These are phyloP conservation scores for Tympanoctomys barrerae DNA, from an alignment of 2,797 vertebrate genomes.

Conservation along the genomic window DNA sequence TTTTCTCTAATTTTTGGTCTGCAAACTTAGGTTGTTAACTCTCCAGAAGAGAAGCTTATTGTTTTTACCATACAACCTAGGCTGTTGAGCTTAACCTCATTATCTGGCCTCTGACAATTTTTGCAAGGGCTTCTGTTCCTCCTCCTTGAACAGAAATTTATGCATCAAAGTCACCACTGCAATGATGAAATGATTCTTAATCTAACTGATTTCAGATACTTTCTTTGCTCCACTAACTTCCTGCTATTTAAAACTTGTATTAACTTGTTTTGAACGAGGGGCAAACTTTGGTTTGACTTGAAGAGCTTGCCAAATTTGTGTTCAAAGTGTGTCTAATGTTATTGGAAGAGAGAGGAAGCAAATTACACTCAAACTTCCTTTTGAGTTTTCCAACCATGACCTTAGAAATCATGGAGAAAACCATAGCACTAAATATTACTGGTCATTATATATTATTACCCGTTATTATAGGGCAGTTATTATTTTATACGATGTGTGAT, in stretches of 20 bases:
- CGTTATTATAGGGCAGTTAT: conserved; percentile 76
- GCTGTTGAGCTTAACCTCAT: too few species aligned
- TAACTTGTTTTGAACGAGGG: conserved; percentile 74
- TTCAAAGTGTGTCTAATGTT: conserved; percentile 80
- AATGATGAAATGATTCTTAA: conserved; percentile 52
- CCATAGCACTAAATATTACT: conserved; percentile 77
- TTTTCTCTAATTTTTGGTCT: too few species aligned
- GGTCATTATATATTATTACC: conserved; percentile 81
- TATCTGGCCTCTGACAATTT: not conserved
- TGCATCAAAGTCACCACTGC: not conserved
- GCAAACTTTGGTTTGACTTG: conserved; percentile 76
- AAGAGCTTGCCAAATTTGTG: conserved; percentile 69
- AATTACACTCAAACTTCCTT: conserved; percentile 77
- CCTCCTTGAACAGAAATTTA: not conserved
- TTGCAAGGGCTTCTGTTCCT: not conserved
- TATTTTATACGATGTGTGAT: conserved; percentile 74
- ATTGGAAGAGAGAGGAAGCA: conserved; percentile 73
- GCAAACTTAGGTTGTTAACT: too few species aligned
- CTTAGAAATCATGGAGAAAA: conserved; percentile 76
- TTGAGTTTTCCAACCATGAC: conserved; percentile 72
- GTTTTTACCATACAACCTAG: too few species aligned
- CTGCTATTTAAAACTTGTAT: conserved; percentile 59
- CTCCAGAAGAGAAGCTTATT: too few species aligned
- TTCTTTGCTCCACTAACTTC: conserved; percentile 62
- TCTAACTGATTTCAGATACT: conserved; percentile 56